phyloP scores from a whole-genome alignment of 2,888 invertebrate genomes.

The Harpagoxenus sublaevis region DNA sequence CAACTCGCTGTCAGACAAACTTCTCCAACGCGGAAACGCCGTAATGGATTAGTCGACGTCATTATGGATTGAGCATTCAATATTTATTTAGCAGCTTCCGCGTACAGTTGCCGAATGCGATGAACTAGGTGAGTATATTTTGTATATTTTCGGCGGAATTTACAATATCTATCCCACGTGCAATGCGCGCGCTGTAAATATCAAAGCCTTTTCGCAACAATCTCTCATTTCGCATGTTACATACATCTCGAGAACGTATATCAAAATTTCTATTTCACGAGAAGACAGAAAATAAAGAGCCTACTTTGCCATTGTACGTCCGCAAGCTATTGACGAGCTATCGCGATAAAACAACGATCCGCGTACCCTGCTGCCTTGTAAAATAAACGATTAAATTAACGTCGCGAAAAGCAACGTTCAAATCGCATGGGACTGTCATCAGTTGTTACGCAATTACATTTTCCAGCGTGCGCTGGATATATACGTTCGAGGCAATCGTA shows the following conservation, averaged over 20 bases:
- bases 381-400: slow-evolving; percentile 11
- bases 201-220: background rate
- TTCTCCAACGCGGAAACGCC: background rate
- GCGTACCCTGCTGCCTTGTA: background rate
- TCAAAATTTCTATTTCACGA: background rate
- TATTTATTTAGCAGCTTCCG: slow-evolving; percentile 21
- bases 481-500: background rate
- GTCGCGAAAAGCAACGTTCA: background rate
- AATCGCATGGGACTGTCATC: background rate
- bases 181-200: background rate
- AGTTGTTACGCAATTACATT: background rate
- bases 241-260: background rate
- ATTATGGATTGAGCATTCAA: background rate
- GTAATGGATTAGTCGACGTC: slow-evolving; percentile 34
- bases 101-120: background rate
- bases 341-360: background rate
- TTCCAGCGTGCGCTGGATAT: background rate
- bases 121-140: slow-evolving; percentile 10
- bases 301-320: background rate
- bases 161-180: background rate
- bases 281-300: background rate
- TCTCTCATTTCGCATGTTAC: background rate
- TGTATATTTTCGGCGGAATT: background rate
- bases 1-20: slow-evolving; percentile 6
- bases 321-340: slow-evolving; percentile 9